Evolutionary conservation across 2,113 vertebrate genomes (phyloP), one percentile per base, ranked within the genome.

Genomic region (Acrocephalus kingi): DNA sequence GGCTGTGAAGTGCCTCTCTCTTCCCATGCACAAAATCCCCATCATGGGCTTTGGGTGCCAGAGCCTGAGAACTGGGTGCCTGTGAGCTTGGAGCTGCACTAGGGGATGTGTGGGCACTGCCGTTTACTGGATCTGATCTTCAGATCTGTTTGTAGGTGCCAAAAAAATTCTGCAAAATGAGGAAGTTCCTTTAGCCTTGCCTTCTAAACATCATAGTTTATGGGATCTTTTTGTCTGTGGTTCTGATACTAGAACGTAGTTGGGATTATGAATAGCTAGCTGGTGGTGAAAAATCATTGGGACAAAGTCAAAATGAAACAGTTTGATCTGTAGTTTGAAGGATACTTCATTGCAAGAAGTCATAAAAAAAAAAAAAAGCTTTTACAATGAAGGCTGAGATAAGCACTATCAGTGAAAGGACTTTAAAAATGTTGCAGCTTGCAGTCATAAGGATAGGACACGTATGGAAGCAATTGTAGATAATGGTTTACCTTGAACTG

Each of bases 401-500:
- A 93, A 94, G 86, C 62, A 31, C 73, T 95, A 9, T 95, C 93
- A 48, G 62, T 94, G 69, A 87, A 93, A 87, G 37, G 41, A 81
- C 80, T 68, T 90, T 76, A 81, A 62, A 92, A 89, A 82, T 33
- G 66, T 87, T 94, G 69, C 74, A 87, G 56, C 61, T 43, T 89
- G 68, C 48, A 92, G 62, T 92, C 64, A 7, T 94, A 92, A 96
- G 92, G 77, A 89, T 84, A 92, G 37, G 37, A 56, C 15, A 6
- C 54, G 41, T 64, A 41, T 62, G 66, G 66, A 92, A 94, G 69
- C 2, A 23, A 11, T 58, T 84, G 28, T 59, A 87, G 93, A 87
- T 92, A 86, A 71, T 76, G 17, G 56, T 94, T 89, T 95, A 85
- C 93, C 76, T 93, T 95, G 73, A 93, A 69, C 69, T 64, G 37